These are phyloP conservation scores for Oophaga pumilio DNA, from an alignment of 2,113 vertebrate species.

Conservation along the genomic window DNA sequence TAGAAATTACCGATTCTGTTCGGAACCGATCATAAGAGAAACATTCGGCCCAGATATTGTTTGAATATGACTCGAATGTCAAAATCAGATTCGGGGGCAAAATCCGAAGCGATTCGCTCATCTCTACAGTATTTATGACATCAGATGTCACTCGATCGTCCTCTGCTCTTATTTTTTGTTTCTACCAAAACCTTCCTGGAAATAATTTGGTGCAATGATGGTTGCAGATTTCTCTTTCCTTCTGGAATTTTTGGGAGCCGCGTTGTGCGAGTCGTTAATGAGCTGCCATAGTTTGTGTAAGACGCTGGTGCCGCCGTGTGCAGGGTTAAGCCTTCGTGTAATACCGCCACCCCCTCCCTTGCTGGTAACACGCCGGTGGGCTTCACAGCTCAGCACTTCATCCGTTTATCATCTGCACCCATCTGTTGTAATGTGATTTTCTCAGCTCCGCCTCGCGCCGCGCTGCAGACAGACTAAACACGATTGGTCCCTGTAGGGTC, in stretches of 20 bases:
- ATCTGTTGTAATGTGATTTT: constrained; percentile 9
- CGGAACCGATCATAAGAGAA: no score
- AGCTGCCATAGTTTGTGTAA: not conserved
- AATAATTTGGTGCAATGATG: constrained; percentile 16
- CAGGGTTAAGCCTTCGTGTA: not conserved
- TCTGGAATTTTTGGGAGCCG: constrained; percentile 34
- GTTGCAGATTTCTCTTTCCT: not conserved
- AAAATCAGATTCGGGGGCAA: no score
- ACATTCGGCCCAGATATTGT: no score
- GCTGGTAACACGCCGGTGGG: not conserved
- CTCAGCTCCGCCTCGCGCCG: constrained; percentile 1
- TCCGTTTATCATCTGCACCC: constrained; percentile 5
- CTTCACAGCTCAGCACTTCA: not conserved
- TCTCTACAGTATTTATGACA: no score
- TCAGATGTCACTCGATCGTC: not conserved
- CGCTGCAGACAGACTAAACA: constrained; percentile 31
- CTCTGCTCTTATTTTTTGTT: not conserved
- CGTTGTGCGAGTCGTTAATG: constrained; percentile 10
- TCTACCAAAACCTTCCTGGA: constrained; percentile 18
- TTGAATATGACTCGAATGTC: no score
- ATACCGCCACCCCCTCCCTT: not conserved
- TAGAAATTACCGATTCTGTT: no score
- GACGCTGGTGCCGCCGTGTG: not conserved
- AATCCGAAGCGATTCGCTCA: no score
- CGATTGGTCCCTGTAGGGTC: constrained; percentile 22